These are phyloP conservation scores for Eucera pruinosa DNA, from an alignment of 2,888 invertebrate genomes.

Conservation along the genomic window DNA sequence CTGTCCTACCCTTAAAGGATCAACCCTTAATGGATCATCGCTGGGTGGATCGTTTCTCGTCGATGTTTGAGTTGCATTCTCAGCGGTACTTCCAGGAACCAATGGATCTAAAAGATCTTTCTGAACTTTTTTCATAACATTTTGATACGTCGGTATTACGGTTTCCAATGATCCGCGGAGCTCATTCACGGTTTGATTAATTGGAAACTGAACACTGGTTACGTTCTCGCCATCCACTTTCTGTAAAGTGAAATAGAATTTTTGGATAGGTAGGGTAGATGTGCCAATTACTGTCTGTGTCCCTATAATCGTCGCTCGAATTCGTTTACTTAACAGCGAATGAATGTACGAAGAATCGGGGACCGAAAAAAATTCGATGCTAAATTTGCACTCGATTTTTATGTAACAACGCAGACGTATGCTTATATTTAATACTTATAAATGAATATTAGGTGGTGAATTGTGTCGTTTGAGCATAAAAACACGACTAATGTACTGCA, in stretches of 20 bases:
- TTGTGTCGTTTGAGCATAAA: too few relatives aligned
- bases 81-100: slow-evolving; percentile 81
- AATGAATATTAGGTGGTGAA: too few relatives aligned
- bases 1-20: slow-evolving; percentile 70
- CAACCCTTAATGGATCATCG: slow-evolving; percentile 13
- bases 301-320: too few relatives aligned
- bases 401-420: too few relatives aligned
- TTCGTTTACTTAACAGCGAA: too few relatives aligned
- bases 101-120: slow-evolving; percentile 89
- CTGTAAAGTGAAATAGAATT: slow-evolving; percentile 83
- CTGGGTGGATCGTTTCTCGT: slow-evolving; percentile 1
- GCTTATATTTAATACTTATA: too few relatives aligned
- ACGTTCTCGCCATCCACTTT: slow-evolving; percentile 86
- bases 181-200: slow-evolving; percentile 86
- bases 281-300: too few relatives aligned
- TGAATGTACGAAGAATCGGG: too few relatives aligned
- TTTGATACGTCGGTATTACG: slow-evolving; percentile 88
- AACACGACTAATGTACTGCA: too few relatives aligned
- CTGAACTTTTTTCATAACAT: slow-evolving; percentile 87
- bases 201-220: slow-evolving; percentile 87
- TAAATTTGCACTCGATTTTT: too few relatives aligned
- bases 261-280: too few relatives aligned
- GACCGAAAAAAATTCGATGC: too few relatives aligned
- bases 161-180: slow-evolving; percentile 87
- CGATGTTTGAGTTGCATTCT: slow-evolving; percentile 84